These are phyloP conservation scores for Cheilosia urbana DNA, from an alignment of 2,888 invertebrate genomes.

Conservation along the genomic window DNA sequence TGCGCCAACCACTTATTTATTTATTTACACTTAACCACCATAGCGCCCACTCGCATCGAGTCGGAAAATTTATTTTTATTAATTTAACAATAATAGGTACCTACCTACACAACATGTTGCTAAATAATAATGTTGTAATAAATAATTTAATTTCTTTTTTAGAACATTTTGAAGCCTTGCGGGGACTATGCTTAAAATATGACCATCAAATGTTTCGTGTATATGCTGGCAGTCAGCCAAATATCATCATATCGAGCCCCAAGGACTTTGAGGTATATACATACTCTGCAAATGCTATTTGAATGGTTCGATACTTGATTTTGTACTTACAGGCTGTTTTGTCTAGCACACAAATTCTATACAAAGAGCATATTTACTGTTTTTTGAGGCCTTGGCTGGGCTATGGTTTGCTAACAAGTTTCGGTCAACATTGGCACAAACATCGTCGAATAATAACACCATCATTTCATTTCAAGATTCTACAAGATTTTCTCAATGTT, in stretches of 20 bases:
- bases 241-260: conserved; percentile 1
- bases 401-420: conserved; percentile 84
- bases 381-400: conserved; percentile 84
- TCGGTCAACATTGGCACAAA: conserved; percentile 83
- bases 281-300: background rate
- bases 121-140: no score
- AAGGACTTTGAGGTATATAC: background rate
- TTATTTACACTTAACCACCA: no score
- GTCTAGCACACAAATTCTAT: conserved; percentile 81
- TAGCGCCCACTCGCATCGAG: no score
- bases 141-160: background rate
- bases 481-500: conserved; percentile 81
- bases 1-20: no score
- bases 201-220: conserved; percentile 25
- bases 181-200: background rate
- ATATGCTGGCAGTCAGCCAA: conserved; percentile 34
- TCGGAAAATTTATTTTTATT: no score
- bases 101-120: no score
- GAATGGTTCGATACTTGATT: background rate
- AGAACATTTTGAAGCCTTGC: background rate
- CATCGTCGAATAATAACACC: conserved; percentile 85
- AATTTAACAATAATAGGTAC: no score
- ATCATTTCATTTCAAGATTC: conserved; percentile 83
- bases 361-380: conserved; percentile 84
- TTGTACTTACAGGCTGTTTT: background rate